These are phyloP conservation scores for Dolichomitus sp. DNA, from an alignment of 2,888 invertebrate species.

Conservation along the genomic window DNA sequence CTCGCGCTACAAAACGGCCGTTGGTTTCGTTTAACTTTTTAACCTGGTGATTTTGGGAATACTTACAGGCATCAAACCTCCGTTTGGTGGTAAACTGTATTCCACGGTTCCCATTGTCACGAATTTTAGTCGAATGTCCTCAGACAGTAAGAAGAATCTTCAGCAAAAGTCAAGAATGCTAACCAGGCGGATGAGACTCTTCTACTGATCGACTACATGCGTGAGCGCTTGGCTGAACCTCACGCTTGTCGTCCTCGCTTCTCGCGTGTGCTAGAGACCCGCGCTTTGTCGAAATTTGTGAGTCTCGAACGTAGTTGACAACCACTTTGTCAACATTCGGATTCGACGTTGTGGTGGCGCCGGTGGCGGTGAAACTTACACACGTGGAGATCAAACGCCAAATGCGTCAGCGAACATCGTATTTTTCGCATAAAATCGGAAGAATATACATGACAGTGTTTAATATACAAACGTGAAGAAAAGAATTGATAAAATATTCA, in stretches of 20 bases:
- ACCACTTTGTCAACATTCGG: slow-evolving; percentile 44
- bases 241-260: neutral
- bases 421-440: neutral
- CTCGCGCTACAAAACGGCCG: neutral
- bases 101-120: slow-evolving; percentile 89
- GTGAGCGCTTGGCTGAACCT: slow-evolving; percentile 14
- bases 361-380: slow-evolving; percentile 7
- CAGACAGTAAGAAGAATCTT: neutral
- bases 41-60: slow-evolving; percentile 32
- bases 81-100: slow-evolving; percentile 93
- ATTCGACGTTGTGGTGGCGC: slow-evolving; percentile 41
- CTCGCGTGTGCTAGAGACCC: neutral
- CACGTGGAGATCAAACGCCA: slow-evolving; percentile 33
- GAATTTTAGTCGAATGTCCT: neutral
- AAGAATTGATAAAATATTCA: neutral
- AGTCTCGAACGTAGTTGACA: slow-evolving; percentile 27
- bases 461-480: neutral
- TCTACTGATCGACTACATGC: neutral
- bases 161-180: neutral
- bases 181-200: neutral
- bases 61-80: slow-evolving; percentile 96
- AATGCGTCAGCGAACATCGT: neutral
- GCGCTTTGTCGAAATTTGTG: neutral
- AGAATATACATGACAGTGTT: slow-evolving; percentile 4
- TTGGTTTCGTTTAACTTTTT: slow-evolving; percentile 11